Base-by-base conservation (phyloP, 2,113 vertebrate species). In the Hippocampus zosterae region DNA sequence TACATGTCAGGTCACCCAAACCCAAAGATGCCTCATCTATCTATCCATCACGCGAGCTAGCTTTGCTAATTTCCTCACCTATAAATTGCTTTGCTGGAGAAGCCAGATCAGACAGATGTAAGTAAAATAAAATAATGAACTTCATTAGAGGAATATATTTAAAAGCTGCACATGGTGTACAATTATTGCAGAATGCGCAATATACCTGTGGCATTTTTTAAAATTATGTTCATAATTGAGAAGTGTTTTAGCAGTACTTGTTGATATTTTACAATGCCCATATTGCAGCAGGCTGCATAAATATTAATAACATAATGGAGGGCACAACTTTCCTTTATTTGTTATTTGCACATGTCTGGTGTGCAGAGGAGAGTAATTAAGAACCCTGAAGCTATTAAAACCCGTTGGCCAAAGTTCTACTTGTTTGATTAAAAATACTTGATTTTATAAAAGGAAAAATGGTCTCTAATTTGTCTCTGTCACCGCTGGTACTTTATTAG, bases 381-480 rank as follows among this genome's bases (percentile, higher is more conserved):
- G 75, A 60, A 19, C 75, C 59, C 25, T 27, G 37, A 48, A 16
- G 0, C 63, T n/a, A 41, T 23, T 23, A 12, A 23, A 64, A 64
- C 40, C 21, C 42, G 37, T 13, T 63, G 21, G 61, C 62, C 52
- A 12, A 59, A 80, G 41, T 83, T 87, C 79, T 84, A 75, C 77
- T 72, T 57, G 63, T 86, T 85, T 88, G 80, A 87, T 89, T 83
- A 87, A 79, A 82, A 65, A 88, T 37, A 68, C 75, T 80, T 82
- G 75, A 69, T 67, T 70, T 81, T 42, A 67, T 70, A 80, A 80
- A 37, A 74, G 57, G 10, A 12, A 23, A 11, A 61, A 63, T 67
- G 72, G 69, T 69, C 71, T 63, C 72, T 77, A 77, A 76, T 84
- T 73, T 64, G 67, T 80, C 75, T 75, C 79, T 81, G 72, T 82